Conservation (phyloP, 2,113 vertebrate species). For the Glaucomys volans region DNA sequence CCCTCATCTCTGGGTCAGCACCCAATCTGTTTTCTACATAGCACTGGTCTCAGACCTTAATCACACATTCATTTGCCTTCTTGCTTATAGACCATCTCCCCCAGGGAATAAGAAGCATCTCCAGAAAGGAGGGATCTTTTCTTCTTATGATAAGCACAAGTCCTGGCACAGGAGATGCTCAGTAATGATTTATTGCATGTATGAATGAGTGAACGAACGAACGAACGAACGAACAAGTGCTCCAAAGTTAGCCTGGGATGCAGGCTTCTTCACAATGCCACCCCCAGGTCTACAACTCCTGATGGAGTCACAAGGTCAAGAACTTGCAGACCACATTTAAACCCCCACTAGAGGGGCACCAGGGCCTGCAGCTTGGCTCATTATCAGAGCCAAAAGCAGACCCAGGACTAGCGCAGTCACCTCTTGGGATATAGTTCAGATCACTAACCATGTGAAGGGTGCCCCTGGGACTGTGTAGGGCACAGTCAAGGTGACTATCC, state of each 20-base stretch:
- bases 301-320: neutral
- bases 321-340: neutral
- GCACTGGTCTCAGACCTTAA: no score
- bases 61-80: no score
- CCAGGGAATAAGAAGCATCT: neutral
- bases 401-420: neutral
- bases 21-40: no score
- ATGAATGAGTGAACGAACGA: no score
- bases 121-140: neutral
- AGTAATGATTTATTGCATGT: neutral
- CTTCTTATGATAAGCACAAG: neutral
- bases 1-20: no score
- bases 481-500: neutral
- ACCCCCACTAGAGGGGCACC: neutral
- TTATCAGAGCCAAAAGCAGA: neutral
- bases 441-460: fast-evolving
- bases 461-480: neutral
- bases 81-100: neutral
- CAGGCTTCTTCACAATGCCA: neutral
- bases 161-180: neutral
- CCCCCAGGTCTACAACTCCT: neutral
- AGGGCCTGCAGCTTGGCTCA: neutral
- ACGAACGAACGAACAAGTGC: neutral
- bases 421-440: neutral
- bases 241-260: neutral